Evolutionary conservation across 2,113 vertebrate genomes (phyloP).

Genomic region (Zosterops japonicus): DNA sequence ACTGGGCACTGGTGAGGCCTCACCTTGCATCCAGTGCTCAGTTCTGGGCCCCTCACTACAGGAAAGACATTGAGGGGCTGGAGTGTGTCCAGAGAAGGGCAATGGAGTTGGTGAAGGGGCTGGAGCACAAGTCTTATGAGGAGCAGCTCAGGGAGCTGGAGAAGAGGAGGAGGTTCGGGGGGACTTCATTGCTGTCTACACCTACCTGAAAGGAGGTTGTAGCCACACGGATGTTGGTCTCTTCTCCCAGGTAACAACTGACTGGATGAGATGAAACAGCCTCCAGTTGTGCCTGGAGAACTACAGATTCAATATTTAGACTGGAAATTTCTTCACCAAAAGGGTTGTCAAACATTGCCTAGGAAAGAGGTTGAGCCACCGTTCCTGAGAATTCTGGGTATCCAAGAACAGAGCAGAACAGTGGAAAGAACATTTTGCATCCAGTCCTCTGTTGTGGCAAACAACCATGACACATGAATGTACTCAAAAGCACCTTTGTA

Average conservation of each 20-base stretch:
- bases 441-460: neutral
- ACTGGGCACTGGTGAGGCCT: fast-evolving
- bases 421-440: neutral
- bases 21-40: neutral
- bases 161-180: neutral
- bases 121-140: neutral
- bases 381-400: neutral
- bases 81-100: fast-evolving
- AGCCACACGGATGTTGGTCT: neutral
- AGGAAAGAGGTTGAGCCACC: neutral
- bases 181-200: neutral
- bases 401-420: neutral
- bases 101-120: neutral
- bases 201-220: neutral
- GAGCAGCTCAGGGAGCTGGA: neutral
- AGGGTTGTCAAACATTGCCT: neutral
- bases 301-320: neutral
- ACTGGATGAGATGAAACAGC: neutral
- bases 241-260: neutral
- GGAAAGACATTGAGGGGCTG: neutral
- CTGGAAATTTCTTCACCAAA: neutral
- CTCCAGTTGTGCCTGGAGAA: too few species aligned
- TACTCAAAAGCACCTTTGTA: slow-evolving; percentile 29
- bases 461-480: neutral
- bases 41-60: neutral